Evolutionary conservation across 2,113 vertebrate genomes (phyloP).

Genomic region (Oncorhynchus tshawytscha): DNA sequence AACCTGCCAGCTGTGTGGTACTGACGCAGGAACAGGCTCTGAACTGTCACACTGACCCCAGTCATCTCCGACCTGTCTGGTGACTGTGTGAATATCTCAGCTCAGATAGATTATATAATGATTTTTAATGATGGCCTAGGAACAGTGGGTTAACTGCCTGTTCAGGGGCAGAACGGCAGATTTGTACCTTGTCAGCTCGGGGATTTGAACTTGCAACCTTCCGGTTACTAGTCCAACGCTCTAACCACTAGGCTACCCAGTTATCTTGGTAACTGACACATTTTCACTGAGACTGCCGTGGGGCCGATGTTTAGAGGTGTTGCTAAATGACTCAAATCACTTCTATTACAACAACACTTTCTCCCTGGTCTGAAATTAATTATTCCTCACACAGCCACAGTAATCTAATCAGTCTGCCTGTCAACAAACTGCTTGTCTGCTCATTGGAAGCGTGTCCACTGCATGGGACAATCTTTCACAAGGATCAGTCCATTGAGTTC

Average conservation of each 20-base stretch:
- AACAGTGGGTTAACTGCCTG: no score
- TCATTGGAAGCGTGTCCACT: constrained; percentile 18
- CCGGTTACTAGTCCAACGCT: no score
- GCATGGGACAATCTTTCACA: background rate
- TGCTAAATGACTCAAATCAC: background rate
- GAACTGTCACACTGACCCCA: constrained; percentile 40
- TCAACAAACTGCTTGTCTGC: background rate
- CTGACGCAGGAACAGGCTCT: background rate
- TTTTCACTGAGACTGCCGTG: constrained; percentile 2
- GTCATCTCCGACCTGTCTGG: constrained; percentile 49
- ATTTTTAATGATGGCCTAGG: background rate
- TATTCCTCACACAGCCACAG: no score
- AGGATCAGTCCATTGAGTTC: constrained; percentile 25
- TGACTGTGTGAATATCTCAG: constrained; percentile 41
- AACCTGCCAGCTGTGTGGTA: background rate
- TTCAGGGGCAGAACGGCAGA: no score
- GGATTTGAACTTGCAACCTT: no score
- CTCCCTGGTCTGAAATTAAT: background rate
- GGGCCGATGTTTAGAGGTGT: background rate
- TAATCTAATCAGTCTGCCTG: no score
- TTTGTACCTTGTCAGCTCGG: no score
- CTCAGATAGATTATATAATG: background rate
- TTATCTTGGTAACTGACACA: constrained; percentile 9
- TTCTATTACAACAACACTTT: background rate
- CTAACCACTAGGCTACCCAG: no score